phyloP scores from a whole-genome alignment of 2,113 vertebrate species.

The Pseudolaguvia tuberculata region DNA sequence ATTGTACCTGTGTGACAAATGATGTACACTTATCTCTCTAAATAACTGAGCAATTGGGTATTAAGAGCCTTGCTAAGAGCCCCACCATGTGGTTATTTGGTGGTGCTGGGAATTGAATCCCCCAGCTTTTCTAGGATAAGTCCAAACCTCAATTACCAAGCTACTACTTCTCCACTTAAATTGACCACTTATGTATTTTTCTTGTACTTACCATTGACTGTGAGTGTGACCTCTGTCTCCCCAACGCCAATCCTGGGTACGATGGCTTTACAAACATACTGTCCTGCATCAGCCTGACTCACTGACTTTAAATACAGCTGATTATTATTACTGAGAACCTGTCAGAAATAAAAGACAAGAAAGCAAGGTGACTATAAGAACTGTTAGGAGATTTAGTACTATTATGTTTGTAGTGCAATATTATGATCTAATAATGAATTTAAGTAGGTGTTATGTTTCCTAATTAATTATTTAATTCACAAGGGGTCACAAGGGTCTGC shows the following conservation, averaged over 20 bases:
- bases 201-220: constrained; percentile 79
- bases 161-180: no score
- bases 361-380: background rate
- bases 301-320: constrained; percentile 88
- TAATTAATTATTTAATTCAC: no score
- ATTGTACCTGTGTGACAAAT: no score
- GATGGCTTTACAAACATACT: constrained; percentile 94
- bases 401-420: background rate
- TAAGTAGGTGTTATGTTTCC: background rate
- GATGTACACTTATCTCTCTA: no score
- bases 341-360: constrained; percentile 43
- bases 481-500: no score
- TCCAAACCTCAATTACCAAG: no score
- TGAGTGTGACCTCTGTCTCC: constrained; percentile 85
- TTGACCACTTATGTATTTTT: no score
- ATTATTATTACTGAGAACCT: constrained; percentile 97
- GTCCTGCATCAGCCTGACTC: constrained; percentile 83
- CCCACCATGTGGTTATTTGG: no score
- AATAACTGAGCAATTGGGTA: no score
- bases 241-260: constrained; percentile 92
- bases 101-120: no score
- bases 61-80: no score
- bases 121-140: no score
- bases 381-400: background rate
- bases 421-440: background rate